Evolutionary conservation across 2,113 vertebrate species (phyloP).

Genomic region (Thomomys bottae): DNA sequence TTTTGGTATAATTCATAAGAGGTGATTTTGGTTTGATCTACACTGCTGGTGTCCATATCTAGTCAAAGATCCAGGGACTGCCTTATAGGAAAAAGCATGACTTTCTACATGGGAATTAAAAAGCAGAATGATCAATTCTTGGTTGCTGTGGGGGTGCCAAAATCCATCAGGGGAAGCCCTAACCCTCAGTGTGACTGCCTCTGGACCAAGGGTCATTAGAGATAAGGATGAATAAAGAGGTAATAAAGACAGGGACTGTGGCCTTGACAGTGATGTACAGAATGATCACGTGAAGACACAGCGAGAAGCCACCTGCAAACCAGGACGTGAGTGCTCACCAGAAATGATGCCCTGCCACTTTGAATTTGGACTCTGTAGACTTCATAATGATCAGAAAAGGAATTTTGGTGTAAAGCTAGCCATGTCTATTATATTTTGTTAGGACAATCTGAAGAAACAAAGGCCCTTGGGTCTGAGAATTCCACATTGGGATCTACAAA

Average conservation of each 20-base stretch:
- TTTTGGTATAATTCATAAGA: background rate
- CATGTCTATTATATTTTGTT: background rate
- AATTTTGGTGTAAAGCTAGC: background rate
- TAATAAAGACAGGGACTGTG: background rate
- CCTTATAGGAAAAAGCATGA: background rate
- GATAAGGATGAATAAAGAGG: background rate
- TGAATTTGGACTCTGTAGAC: background rate
- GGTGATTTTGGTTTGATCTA: background rate
- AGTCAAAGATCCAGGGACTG: background rate
- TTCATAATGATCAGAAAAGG: background rate
- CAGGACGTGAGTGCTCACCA: background rate
- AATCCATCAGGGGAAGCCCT: background rate
- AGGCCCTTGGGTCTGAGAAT: background rate
- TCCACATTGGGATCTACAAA: background rate
- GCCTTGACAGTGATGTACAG: background rate
- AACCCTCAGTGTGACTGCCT: background rate
- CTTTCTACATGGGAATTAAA: background rate
- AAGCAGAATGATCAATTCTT: background rate
- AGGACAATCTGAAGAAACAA: background rate
- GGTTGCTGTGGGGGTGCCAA: background rate
- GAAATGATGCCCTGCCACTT: background rate
- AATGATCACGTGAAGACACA: background rate
- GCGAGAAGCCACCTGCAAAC: background rate
- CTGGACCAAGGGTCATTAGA: background rate
- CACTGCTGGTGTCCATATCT: background rate